Conservation (phyloP, 2,888 invertebrate species). For the Diarsia rubi region DNA sequence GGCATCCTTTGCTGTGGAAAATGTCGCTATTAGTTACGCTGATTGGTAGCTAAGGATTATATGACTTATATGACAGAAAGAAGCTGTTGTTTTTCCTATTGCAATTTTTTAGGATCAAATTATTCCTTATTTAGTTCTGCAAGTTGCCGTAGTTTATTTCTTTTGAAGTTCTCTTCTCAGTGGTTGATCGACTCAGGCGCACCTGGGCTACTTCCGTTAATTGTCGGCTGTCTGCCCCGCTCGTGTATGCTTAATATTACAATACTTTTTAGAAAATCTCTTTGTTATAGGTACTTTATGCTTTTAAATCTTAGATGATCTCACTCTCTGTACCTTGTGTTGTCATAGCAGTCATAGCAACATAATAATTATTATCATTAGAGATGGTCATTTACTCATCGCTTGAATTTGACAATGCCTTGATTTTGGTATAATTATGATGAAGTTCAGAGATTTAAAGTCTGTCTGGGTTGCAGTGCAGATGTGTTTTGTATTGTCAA, state of each 20-base stretch:
- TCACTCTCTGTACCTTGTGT: conserved; percentile 1
- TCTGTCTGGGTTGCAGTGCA: neutral
- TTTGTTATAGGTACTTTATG: conserved; percentile 28
- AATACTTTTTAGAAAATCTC: conserved; percentile 13
- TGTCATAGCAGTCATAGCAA: neutral
- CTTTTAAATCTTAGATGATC: conserved; percentile 20
- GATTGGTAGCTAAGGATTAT: neutral
- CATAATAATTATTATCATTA: neutral
- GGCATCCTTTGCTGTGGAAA: neutral
- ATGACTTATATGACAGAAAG: neutral
- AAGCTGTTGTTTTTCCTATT: neutral
- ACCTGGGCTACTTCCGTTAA: conserved; percentile 58
- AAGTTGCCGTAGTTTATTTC: neutral
- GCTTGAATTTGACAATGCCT: conserved; percentile 4
- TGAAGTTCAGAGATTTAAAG: neutral
- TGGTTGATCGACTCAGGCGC: conserved; percentile 33
- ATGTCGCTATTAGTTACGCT: neutral
- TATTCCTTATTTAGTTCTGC: neutral
- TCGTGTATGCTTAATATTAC: conserved; percentile 29
- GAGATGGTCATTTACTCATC: neutral
- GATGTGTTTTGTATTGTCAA: conserved; percentile 8
- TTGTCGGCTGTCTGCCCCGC: conserved; percentile 63
- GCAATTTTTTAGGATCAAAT: no score
- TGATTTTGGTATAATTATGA: neutral
- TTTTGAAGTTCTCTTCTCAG: conserved; percentile 26